These are phyloP conservation scores for Nemotelus pantherinus DNA, from an alignment of 2,888 invertebrate genomes.

Conservation along the genomic window DNA sequence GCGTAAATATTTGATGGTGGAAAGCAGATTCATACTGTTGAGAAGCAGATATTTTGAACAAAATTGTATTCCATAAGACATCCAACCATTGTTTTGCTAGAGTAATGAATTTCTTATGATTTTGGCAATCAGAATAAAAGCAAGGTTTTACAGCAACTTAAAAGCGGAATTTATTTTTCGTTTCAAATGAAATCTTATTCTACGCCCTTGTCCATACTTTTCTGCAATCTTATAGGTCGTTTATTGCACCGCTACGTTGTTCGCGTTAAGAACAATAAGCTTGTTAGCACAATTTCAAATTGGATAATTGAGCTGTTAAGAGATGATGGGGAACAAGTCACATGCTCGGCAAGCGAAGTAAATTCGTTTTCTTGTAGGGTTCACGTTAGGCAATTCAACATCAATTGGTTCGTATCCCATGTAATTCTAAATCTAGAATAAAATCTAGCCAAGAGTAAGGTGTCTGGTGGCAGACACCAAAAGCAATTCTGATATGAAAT, in stretches of 20 bases:
- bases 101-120: too few relatives aligned
- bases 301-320: conserved; percentile 47
- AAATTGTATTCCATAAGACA: too few relatives aligned
- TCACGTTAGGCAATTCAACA: conserved; percentile 21
- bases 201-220: conserved; percentile 9
- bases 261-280: conserved; percentile 47
- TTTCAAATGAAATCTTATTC: conserved; percentile 5
- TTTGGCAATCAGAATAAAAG: too few relatives aligned
- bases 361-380: conserved; percentile 11
- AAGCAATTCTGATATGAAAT: too few relatives aligned
- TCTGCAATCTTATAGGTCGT: conserved; percentile 11
- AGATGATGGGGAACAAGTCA: conserved; percentile 27
- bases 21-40: too few relatives aligned
- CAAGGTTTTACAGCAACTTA: too few relatives aligned
- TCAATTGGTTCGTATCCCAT: conserved; percentile 46
- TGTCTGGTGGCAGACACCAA: too few relatives aligned
- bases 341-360: background rate
- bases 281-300: conserved; percentile 46
- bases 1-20: too few relatives aligned
- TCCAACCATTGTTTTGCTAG: too few relatives aligned
- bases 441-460: too few relatives aligned
- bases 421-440: background rate
- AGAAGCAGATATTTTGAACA: too few relatives aligned
- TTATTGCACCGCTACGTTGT: conserved; percentile 10
- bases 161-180: too few relatives aligned